A percentile compares a stretch with the other conserved stretches of the same genome.
Evolutionary conservation across 2,797 vertebrate species (phyloP).

Genomic region (Siniperca scherzeri): DNA sequence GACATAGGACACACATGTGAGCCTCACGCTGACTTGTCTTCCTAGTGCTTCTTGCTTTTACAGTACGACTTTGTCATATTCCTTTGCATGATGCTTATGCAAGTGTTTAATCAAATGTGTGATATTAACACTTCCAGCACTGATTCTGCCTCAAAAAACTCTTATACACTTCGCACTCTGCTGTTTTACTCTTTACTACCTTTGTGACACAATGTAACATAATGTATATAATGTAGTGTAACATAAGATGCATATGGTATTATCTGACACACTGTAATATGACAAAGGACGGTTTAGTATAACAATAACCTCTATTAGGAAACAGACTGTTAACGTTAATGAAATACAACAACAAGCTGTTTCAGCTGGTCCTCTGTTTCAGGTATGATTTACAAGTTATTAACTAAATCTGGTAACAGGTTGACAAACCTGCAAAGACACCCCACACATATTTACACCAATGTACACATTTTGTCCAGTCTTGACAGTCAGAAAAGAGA

Average conservation of each 20-base stretch:
- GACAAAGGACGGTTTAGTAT: neutral
- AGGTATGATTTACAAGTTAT: neutral
- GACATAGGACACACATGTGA: conserved; percentile 1
- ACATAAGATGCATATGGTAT: neutral
- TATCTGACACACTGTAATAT: neutral
- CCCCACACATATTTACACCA: neutral
- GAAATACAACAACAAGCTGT: neutral
- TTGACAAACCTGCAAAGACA: neutral
- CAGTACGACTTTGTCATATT: neutral
- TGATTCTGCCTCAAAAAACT: neutral
- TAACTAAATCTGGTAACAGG: neutral
- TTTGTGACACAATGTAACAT: neutral
- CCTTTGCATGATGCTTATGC: neutral
- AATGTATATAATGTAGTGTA: neutral
- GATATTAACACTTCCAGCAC: neutral
- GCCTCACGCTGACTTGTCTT: conserved; percentile 14
- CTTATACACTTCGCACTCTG: neutral
- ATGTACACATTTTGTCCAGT: neutral
- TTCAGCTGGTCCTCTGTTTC: neutral
- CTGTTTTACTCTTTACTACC: neutral
- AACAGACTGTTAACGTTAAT: neutral
- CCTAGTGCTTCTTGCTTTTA: neutral
- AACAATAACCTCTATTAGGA: neutral
- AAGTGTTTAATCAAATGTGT: neutral
- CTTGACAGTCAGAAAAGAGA: neutral